These are phyloP conservation scores for Calyptommatus sinebrachiatus DNA, from an alignment of 2,113 vertebrate genomes.

Conservation along the genomic window DNA sequence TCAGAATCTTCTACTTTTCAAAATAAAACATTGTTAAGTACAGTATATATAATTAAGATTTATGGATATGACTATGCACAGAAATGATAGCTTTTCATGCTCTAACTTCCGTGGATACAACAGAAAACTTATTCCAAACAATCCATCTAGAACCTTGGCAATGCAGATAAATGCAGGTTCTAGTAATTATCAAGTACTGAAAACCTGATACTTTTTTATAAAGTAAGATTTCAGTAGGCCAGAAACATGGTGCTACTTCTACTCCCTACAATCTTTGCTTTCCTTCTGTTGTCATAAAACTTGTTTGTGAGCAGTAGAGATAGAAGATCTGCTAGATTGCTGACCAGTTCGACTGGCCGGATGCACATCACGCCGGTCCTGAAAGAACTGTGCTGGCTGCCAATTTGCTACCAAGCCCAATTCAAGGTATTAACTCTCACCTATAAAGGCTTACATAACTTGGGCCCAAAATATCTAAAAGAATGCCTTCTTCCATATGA, in stretches of 20 bases:
- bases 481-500: too few species aligned
- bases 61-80: neutral
- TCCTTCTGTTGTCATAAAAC: neutral
- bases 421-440: too few species aligned
- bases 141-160: neutral
- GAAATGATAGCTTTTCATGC: too few species aligned
- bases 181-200: neutral
- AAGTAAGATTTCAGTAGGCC: neutral
- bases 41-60: neutral
- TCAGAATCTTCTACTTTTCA: neutral
- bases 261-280: neutral
- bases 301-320: accelerated
- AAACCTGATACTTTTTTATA: neutral
- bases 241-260: neutral
- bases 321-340: neutral
- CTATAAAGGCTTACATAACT: too few species aligned
- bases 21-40: neutral
- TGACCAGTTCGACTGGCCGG: too few species aligned
- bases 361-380: too few species aligned
- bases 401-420: too few species aligned
- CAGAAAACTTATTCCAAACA: too few species aligned
- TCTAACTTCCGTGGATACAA: too few species aligned
- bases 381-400: too few species aligned
- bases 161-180: conserved; percentile 23
- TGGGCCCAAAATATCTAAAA: too few species aligned